Evolutionary conservation across 2,113 vertebrate genomes (phyloP).

Genomic region (Hiodon tergisus): DNA sequence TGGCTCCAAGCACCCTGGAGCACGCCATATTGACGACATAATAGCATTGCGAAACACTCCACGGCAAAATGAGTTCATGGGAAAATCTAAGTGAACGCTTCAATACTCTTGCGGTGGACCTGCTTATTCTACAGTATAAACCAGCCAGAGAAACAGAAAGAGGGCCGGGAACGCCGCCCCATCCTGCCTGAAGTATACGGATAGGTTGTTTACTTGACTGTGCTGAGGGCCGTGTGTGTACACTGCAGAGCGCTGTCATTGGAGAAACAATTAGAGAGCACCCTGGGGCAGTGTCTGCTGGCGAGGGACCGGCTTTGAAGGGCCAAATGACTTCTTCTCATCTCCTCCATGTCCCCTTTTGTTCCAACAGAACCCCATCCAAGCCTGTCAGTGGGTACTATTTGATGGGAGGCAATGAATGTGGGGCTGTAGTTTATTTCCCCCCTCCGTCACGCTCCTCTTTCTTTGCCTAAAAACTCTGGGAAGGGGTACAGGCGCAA

Average conservation of each 20-base stretch:
- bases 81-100: not conserved
- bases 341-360: constrained; percentile 48
- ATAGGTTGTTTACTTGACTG: not conserved
- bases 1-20: not conserved
- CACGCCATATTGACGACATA: not conserved
- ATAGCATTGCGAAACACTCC: not conserved
- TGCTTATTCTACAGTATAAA: not conserved
- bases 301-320: constrained; percentile 52
- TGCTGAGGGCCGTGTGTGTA: constrained; percentile 14
- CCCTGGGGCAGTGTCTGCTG: constrained; percentile 53
- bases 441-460: constrained; percentile 32
- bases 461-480: constrained; percentile 28
- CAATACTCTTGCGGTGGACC: not conserved
- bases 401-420: constrained; percentile 22
- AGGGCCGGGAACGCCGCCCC: not conserved
- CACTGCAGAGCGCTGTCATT: constrained; percentile 15
- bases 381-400: not conserved
- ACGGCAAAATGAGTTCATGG: not conserved
- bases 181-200: not conserved
- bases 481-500: constrained; percentile 26
- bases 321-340: constrained; percentile 49
- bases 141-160: not conserved
- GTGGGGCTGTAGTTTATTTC: constrained; percentile 15
- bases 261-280: constrained; percentile 36
- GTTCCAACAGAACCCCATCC: constrained; percentile 19